Conservation (phyloP, 2,888 invertebrate species). For the Drosophila paranaensis region DNA sequence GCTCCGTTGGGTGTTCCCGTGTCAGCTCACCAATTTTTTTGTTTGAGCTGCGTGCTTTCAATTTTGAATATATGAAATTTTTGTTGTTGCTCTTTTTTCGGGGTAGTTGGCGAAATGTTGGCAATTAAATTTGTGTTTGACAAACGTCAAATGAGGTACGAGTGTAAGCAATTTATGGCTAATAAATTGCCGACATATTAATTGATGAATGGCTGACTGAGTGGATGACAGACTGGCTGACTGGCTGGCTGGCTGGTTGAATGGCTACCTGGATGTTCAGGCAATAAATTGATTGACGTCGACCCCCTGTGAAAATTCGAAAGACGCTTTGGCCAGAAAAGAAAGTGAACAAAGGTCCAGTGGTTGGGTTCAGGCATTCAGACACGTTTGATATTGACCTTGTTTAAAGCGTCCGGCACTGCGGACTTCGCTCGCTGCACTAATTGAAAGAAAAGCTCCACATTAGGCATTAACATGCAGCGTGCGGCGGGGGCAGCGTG, state of each 20-base stretch:
- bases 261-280: not conserved
- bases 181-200: slow-evolving; percentile 53
- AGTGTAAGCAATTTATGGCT: slow-evolving; percentile 55
- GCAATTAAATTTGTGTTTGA: slow-evolving; percentile 71
- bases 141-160: slow-evolving; percentile 58
- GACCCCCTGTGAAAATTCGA: slow-evolving; percentile 21
- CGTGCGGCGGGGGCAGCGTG: slow-evolving; percentile 29
- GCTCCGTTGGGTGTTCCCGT: slow-evolving; percentile 45
- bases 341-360: slow-evolving; percentile 61
- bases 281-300: slow-evolving; percentile 32
- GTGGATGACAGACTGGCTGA: not conserved
- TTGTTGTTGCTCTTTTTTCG: not conserved
- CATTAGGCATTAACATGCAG: slow-evolving; percentile 60
- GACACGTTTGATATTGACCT: slow-evolving; percentile 84
- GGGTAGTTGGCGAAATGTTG: slow-evolving; percentile 32
- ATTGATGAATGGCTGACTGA: slow-evolving; percentile 31
- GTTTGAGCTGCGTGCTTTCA: slow-evolving; percentile 45
- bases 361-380: slow-evolving; percentile 47
- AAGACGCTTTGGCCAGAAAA: slow-evolving; percentile 12
- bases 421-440: slow-evolving; percentile 27
- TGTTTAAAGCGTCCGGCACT: slow-evolving; percentile 75
- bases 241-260: not conserved
- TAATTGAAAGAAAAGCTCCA: slow-evolving; percentile 67
- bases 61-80: slow-evolving; percentile 41
- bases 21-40: slow-evolving; percentile 46